phyloP scores from a whole-genome alignment of 30 jellyfish, hydroid and myxozoan species.

The Rhopilema esculentum region DNA sequence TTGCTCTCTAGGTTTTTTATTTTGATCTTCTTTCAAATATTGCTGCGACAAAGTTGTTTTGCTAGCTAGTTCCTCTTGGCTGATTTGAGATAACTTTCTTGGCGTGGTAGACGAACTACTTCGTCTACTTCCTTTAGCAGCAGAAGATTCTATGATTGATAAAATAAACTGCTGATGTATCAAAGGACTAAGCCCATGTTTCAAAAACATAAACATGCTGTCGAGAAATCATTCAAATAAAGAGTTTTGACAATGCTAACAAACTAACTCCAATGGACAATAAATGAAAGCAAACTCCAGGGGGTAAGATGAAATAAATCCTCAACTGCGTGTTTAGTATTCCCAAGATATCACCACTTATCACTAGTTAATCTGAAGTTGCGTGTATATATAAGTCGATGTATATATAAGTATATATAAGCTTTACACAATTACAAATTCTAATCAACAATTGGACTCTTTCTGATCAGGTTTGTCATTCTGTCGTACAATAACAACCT shows the following conservation, averaged over 20 bases:
- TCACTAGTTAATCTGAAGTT: too few species aligned
- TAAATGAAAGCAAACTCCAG: background rate
- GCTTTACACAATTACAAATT: too few species aligned
- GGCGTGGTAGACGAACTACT: background rate
- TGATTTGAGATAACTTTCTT: constrained; percentile 31
- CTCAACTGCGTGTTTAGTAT: background rate
- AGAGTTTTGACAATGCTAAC: background rate
- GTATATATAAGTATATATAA: too few species aligned
- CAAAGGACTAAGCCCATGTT: background rate
- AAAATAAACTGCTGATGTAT: background rate
- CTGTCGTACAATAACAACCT: too few species aligned
- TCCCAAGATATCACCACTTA: background rate
- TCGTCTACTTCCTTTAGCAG: constrained; percentile 36
- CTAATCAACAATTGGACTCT: too few species aligned
- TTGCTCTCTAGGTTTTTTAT: background rate
- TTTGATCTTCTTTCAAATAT: constrained; percentile 33
- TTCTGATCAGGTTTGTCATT: too few species aligned
- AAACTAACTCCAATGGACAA: background rate
- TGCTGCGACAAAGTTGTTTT: constrained; percentile 52
- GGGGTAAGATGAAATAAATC: background rate
- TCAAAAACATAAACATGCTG: background rate
- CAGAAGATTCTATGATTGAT: constrained; percentile 25
- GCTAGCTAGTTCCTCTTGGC: constrained; percentile 61
- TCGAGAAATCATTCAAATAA: background rate
- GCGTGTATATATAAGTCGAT: too few species aligned